A percentile compares a stretch with the other conserved stretches of the same genome.
phyloP scores from a whole-genome alignment of 2,888 invertebrate species.

The Hanleya hanleyi region DNA sequence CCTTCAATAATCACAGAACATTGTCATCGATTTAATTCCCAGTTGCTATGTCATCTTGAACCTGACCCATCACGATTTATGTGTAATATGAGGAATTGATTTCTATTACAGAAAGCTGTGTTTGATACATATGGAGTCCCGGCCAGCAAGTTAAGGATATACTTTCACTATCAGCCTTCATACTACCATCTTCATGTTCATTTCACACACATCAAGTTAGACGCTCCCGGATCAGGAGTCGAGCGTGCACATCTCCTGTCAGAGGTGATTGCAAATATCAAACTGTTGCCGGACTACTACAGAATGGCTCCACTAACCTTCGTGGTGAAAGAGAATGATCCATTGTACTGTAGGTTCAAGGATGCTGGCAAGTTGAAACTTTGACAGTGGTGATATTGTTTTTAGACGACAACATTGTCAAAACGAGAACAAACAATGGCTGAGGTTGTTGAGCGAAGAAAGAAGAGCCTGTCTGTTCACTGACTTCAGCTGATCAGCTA shows the following conservation, averaged over 20 bases:
- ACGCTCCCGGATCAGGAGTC: conserved; percentile 81
- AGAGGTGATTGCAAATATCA: conserved; percentile 92
- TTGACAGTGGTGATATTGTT: too few relatives aligned
- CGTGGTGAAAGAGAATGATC: conserved; percentile 84
- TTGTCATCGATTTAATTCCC: too few relatives aligned
- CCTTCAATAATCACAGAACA: too few relatives aligned
- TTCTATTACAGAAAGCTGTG: conserved; percentile 80
- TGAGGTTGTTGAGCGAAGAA: too few relatives aligned
- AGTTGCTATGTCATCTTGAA: too few relatives aligned
- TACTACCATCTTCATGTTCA: conserved; percentile 98
- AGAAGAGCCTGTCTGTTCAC: too few relatives aligned
- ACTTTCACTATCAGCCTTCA: conserved; percentile 96
- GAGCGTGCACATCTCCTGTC: conserved; percentile 91
- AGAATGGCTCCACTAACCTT: conserved; percentile 87
- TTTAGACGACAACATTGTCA: too few relatives aligned
- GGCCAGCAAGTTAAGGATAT: conserved; percentile 82
- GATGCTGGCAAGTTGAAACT: conserved; percentile 49
- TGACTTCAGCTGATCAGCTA: too few relatives aligned
- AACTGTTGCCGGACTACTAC: conserved; percentile 88
- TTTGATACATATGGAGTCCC: conserved; percentile 83
- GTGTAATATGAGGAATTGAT: too few relatives aligned
- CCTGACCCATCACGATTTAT: too few relatives aligned
- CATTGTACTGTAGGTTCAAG: conserved; percentile 76
- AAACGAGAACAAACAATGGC: too few relatives aligned
- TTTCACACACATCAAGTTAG: conserved; percentile 80